Base-by-base conservation (phyloP, 2,113 vertebrate species). In the Ceyx cyanopectus region DNA sequence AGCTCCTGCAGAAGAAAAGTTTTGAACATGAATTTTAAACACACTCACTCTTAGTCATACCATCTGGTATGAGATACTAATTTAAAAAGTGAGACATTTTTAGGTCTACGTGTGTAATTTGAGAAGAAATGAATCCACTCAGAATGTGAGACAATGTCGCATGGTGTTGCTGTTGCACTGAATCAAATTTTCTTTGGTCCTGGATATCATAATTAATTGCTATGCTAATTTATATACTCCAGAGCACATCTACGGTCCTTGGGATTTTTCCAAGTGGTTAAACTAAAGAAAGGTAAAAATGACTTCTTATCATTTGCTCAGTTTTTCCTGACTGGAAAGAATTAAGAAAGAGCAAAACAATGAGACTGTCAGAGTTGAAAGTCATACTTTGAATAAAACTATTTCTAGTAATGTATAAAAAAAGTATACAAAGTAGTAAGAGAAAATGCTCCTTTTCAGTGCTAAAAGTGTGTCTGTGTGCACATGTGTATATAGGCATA, bases 111-210 rank as follows among this genome's bases (percentile, higher is more conserved):
- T 76, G 54, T 74, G 54, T 58, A 82, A 85, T 82, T 70, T 54
- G 51, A 56, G 66, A 85, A 67, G 87, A 90, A 85, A 63, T 76
- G 73, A 85, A 77, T 0, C 2, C 4, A 34, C 0, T 18, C 5
- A 3, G 54, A 73, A 82, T 66, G 41, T 43, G 81, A 95, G 81
- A 54, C 60, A 30, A 12, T 24, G 72, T 91, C 51, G 13, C 75
- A 19, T 91, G 90, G 85, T 85, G 93, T 63, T 95, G 90, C 95
- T 95, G 32, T 92, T 96, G 87, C 75, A 70, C 85, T 43, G 76
- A 94, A 90, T 41, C 72, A 74, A 80, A 66, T 58, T 79, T 87
- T 43, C 40, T 8, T 70, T 3, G 4, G 65, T 77, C 50, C 51
- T 48, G 46, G 37, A 62, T 87, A 12, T 30, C 19, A 21, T 22